Base-by-base conservation (phyloP, 1,140 invertebrate species). In the Drosophila rufa region DNA sequence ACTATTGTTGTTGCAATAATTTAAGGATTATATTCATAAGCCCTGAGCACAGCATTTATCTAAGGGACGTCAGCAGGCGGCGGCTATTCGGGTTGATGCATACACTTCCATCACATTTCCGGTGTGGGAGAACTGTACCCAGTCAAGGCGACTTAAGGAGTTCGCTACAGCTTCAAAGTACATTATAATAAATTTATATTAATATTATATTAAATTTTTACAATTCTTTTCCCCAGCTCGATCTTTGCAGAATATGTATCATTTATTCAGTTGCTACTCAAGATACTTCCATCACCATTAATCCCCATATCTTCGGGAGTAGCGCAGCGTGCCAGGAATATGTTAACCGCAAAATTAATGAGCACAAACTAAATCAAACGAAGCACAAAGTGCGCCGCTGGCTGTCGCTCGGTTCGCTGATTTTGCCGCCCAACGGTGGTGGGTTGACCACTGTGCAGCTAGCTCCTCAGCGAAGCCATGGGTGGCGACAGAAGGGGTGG, bases 11-110 rank as follows among this genome's bases (percentile, higher is more conserved):
- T 78, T 87, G 84, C 78, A 79, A 90, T 90, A 89, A 89, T 89
- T 89, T 90, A 78, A 71, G 85, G 84, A 89, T 89, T 89, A 89
- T 84, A 89, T 90, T 89, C 85, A 84, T 90, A 89, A 89, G 85
- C 82, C 80, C 80, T 55, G 71, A 45, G 67, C 51, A 59, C 53
- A 65, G 67, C 74, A 75, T 79, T 90, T 81, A 89, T 89, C 84
- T 81, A n/a, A 46, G 66, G 74, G 45, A 56, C 36, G 58, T 57
- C 65, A 78, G 64, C 30, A 62, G 53, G 67, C 58, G 58, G 42
- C n/a, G 57, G 46, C n/a, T 36, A 36, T 61, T 17, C 48, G 40
- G 66, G 62, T 9, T 70, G 40, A 70, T 55, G 67, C 48, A 70
- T 40, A 33, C 40, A 11, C 40, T 19, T 19, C 30, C 30, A 42